Evolutionary conservation across 2,797 vertebrate species (phyloP).

Genomic region (Coendou prehensilis): DNA sequence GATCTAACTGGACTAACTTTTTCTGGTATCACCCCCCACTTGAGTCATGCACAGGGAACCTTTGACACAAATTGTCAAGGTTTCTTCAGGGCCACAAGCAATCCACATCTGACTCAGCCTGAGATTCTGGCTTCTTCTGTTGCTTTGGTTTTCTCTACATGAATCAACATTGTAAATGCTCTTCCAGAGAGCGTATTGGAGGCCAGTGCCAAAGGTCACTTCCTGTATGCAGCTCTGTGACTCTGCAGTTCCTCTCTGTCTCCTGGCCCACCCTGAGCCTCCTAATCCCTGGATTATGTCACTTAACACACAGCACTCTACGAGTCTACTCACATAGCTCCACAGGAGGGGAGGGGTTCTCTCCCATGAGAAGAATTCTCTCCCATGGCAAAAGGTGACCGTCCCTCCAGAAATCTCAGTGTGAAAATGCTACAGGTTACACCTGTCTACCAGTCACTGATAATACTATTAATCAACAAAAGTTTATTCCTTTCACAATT

Average conservation of each 20-base stretch:
- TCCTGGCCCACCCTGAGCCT: background rate
- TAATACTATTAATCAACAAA: background rate
- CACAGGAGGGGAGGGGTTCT: too few species aligned
- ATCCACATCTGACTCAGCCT: slow-evolving; percentile 49
- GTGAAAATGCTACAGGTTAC: accelerated
- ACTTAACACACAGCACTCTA: background rate
- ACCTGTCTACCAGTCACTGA: background rate
- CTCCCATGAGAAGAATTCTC: background rate
- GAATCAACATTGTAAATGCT: slow-evolving; percentile 45
- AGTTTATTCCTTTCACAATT: background rate
- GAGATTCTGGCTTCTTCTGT: slow-evolving; percentile 5
- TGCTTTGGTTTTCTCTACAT: slow-evolving; percentile 45
- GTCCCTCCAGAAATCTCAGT: background rate
- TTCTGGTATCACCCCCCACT: background rate
- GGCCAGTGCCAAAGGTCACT: slow-evolving; percentile 13
- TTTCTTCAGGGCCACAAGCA: slow-evolving; percentile 9
- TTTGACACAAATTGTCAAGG: slow-evolving; percentile 57
- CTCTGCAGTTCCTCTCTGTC: background rate
- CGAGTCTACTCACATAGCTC: background rate
- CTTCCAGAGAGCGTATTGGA: background rate
- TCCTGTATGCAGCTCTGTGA: slow-evolving; percentile 13
- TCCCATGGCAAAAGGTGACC: background rate
- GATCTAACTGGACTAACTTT: slow-evolving; percentile 23
- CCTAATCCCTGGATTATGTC: background rate
- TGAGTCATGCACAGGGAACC: slow-evolving; percentile 13